phyloP scores from a whole-genome alignment of 1,140 invertebrate species.

The Prorops nasuta region DNA sequence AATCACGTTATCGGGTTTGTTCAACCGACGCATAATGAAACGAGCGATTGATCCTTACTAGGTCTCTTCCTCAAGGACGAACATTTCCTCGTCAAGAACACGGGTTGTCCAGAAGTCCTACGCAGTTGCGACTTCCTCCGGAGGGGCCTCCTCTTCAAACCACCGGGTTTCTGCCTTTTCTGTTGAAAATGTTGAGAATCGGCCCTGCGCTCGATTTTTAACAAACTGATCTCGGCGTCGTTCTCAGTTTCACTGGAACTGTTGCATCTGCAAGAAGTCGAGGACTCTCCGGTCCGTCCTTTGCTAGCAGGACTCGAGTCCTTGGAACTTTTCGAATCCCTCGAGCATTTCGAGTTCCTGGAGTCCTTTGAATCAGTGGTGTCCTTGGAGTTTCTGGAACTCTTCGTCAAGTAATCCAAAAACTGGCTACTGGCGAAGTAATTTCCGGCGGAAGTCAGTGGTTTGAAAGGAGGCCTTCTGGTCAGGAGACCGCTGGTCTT shows the following conservation, averaged over 20 bases:
- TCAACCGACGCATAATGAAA: no score
- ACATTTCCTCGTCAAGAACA: conserved; percentile 48
- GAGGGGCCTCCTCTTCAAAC: conserved; percentile 41
- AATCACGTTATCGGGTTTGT: no score
- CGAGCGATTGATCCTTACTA: conserved; percentile 48
- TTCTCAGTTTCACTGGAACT: conserved; percentile 44
- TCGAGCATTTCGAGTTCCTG: no score
- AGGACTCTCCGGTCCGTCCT: no score
- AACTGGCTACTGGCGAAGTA: conserved; percentile 52
- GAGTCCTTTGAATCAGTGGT: conserved; percentile 13
- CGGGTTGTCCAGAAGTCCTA: conserved; percentile 43
- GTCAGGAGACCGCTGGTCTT: conserved; percentile 27
- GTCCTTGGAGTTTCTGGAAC: conserved; percentile 10
- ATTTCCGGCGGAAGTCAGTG: conserved; percentile 26
- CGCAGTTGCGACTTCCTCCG: conserved; percentile 46
- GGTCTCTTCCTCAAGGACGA: conserved; percentile 50
- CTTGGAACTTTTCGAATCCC: no score
- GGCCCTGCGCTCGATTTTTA: conserved; percentile 1
- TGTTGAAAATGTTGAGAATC: conserved; percentile 14
- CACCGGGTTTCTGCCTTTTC: conserved; percentile 24
- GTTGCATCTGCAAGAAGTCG: conserved; percentile 27
- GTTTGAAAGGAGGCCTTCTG: conserved; percentile 26
- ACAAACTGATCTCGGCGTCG: conserved; percentile 13
- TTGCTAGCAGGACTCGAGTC: no score
- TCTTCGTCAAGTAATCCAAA: conserved; percentile 39